Conservation (phyloP, 2,888 invertebrate species). For the Xanthia icteritia region DNA sequence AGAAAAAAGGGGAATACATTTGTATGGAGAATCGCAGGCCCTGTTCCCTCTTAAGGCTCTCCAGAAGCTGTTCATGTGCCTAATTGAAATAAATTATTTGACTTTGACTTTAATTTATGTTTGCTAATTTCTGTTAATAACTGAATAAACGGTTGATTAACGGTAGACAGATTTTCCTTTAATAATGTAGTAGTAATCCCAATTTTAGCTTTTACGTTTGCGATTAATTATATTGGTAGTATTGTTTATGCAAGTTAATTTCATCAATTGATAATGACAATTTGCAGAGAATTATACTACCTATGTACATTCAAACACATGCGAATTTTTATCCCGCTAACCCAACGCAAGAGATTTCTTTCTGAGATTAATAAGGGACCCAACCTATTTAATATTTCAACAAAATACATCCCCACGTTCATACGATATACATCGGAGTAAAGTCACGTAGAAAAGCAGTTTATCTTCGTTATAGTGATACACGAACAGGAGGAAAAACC, state of each 20-base stretch:
- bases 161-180: neutral
- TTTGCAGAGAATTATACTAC: neutral
- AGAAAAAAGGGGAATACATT: no score
- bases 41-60: no score
- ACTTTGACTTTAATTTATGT: neutral
- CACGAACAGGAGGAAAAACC: constrained; percentile 40
- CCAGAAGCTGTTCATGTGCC: no score
- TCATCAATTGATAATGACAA: neutral
- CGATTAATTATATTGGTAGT: neutral
- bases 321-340: neutral
- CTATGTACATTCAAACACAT: neutral
- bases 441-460: constrained; percentile 51
- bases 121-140: neutral
- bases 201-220: neutral
- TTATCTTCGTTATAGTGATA: constrained; percentile 50
- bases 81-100: no score
- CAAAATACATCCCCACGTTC: constrained; percentile 39
- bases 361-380: constrained; percentile 30
- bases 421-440: constrained; percentile 42
- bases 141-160: neutral
- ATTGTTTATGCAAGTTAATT: neutral
- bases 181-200: neutral
- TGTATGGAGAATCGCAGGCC: no score
- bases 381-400: constrained; percentile 45
- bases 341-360: constrained; percentile 19